Percentiles rank a stretch among this genome's conserved stretches.
phyloP scores from a whole-genome alignment of 2,113 vertebrate species.

The Pteronura brasiliensis region DNA sequence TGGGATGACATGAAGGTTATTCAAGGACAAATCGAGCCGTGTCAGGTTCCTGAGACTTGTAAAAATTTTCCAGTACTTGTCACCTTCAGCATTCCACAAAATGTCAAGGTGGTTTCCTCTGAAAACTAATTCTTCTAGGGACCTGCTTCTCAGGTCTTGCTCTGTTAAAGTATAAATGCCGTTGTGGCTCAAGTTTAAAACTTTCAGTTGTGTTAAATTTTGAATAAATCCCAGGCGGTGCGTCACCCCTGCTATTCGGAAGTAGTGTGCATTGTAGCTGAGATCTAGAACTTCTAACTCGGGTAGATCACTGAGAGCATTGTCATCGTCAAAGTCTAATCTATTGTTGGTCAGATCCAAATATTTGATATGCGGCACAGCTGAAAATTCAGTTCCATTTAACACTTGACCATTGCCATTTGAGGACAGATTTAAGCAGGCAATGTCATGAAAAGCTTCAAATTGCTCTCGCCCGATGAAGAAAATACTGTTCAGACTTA shows the following conservation, averaged over 20 bases:
- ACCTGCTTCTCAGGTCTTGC: slow-evolving; percentile 70
- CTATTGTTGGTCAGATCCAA: slow-evolving; percentile 87
- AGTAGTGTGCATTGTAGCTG: slow-evolving; percentile 87
- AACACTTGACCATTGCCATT: slow-evolving; percentile 85
- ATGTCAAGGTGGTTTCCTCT: slow-evolving; percentile 79
- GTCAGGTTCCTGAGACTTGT: slow-evolving; percentile 79
- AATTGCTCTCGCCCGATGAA: slow-evolving; percentile 85
- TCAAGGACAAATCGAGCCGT: slow-evolving; percentile 83
- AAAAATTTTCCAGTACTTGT: slow-evolving; percentile 78
- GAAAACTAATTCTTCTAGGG: slow-evolving; percentile 84
- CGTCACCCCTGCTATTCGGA: slow-evolving; percentile 83
- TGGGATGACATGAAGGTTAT: slow-evolving; percentile 76
- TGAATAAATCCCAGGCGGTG: slow-evolving; percentile 83
- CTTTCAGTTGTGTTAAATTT: slow-evolving; percentile 83
- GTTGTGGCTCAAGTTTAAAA: slow-evolving; percentile 89
- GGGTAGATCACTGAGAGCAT: slow-evolving; percentile 81
- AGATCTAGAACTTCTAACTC: slow-evolving; percentile 84
- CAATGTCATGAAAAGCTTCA: slow-evolving; percentile 78
- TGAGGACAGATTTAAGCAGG: slow-evolving; percentile 87
- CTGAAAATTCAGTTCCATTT: slow-evolving; percentile 83
- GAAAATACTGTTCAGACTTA: slow-evolving; percentile 87
- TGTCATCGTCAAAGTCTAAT: slow-evolving; percentile 84
- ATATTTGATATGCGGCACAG: slow-evolving; percentile 83
- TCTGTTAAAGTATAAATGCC: slow-evolving; percentile 86
- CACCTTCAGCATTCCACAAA: slow-evolving; percentile 81